These are phyloP conservation scores for Lineus longissimus DNA, from an alignment of 1,140 invertebrate genomes.

Conservation along the genomic window DNA sequence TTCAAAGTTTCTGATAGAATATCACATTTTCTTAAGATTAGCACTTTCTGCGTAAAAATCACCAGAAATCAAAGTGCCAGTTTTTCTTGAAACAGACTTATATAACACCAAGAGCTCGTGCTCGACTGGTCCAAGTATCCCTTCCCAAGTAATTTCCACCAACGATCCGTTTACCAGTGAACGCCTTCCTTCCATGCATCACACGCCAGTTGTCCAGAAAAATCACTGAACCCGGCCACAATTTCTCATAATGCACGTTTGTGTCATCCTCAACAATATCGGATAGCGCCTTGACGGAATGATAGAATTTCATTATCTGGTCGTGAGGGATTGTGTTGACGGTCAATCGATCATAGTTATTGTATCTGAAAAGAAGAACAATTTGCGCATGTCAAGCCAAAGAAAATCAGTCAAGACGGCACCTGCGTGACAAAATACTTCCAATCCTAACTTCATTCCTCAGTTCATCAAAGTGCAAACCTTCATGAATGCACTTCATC, in stretches of 20 bases:
- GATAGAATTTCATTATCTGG: constrained; percentile 62
- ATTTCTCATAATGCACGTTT: constrained; percentile 60
- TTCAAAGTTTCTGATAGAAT: too few species aligned
- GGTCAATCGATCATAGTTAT: constrained; percentile 66
- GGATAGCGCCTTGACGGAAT: constrained; percentile 60
- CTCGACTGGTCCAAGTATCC: constrained; percentile 32
- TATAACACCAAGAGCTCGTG: constrained; percentile 20
- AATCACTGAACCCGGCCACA: constrained; percentile 64
- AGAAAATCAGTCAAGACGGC: too few species aligned
- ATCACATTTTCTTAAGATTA: too few species aligned
- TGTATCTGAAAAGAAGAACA: constrained; percentile 51
- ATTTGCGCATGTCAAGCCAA: not conserved
- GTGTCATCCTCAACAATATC: constrained; percentile 56
- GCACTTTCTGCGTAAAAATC: too few species aligned
- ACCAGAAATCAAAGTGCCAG: too few species aligned
- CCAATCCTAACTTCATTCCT: too few species aligned
- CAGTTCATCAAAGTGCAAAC: too few species aligned
- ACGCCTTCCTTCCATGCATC: constrained; percentile 66
- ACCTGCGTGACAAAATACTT: too few species aligned
- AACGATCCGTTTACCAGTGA: constrained; percentile 54
- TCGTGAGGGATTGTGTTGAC: constrained; percentile 56
- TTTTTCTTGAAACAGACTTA: too few species aligned
- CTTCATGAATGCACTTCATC: too few species aligned
- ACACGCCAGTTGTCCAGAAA: constrained; percentile 74
- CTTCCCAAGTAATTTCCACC: constrained; percentile 31